phyloP scores from a whole-genome alignment of 2,797 vertebrate species.

The Gadopsis bispinosus region DNA sequence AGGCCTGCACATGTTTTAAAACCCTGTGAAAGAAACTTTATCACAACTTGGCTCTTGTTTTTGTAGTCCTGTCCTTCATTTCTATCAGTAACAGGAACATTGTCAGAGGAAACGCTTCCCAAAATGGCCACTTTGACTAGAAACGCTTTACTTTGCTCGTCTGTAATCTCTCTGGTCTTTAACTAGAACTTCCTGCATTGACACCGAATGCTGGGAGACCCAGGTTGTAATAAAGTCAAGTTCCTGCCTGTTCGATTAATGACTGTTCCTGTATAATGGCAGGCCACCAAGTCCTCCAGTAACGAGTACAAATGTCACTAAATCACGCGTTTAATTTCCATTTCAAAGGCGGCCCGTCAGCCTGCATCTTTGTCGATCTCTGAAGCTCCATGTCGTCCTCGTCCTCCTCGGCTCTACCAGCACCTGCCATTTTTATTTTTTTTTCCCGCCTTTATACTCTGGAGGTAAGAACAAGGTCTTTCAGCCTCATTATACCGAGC shows the following conservation, averaged over 20 bases:
- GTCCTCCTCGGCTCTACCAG: constrained; percentile 54
- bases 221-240: not conserved
- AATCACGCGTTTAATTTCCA: constrained; percentile 78
- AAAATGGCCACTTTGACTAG: too few relatives aligned
- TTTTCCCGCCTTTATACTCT: constrained; percentile 72
- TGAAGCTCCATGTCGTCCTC: constrained; percentile 59
- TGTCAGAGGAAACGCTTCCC: too few relatives aligned
- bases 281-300: constrained; percentile 81
- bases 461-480: constrained; percentile 82
- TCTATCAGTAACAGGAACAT: not conserved
- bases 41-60: not conserved
- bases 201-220: too few relatives aligned
- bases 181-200: not conserved
- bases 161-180: not conserved
- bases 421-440: constrained; percentile 21
- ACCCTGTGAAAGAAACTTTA: not conserved
- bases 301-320: constrained; percentile 66
- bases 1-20: not conserved
- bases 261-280: constrained; percentile 69
- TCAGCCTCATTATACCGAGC: constrained; percentile 79
- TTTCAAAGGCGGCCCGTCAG: constrained; percentile 75
- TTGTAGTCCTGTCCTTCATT: not conserved
- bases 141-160: too few relatives aligned
- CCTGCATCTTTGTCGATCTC: constrained; percentile 63
- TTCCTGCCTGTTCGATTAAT: constrained; percentile 70